These are phyloP conservation scores for Pteropus alecto DNA, from an alignment of 2,113 vertebrate species.

Conservation along the genomic window DNA sequence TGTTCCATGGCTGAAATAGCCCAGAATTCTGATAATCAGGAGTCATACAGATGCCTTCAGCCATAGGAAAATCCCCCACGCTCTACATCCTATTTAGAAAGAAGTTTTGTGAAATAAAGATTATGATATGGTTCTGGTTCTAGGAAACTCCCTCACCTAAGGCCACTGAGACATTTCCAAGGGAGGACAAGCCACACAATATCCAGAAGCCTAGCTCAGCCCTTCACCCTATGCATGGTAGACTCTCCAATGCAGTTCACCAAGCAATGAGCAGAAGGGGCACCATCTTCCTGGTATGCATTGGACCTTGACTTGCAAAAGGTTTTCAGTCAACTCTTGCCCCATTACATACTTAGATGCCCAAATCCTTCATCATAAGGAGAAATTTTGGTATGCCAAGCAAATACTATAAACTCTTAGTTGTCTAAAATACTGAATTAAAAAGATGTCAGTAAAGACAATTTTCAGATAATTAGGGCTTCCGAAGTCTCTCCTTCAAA, in stretches of 20 bases:
- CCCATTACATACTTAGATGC: not conserved
- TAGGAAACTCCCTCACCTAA: not conserved
- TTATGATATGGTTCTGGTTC: not conserved
- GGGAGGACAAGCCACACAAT: not conserved
- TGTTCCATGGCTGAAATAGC: not conserved
- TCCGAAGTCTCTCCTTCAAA: not conserved
- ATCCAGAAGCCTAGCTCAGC: not conserved
- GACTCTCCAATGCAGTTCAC: not conserved
- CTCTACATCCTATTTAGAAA: not conserved
- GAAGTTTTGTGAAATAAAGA: not conserved
- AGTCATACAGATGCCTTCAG: not conserved
- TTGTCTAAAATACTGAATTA: not conserved
- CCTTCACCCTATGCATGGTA: not conserved
- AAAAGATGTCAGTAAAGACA: not conserved
- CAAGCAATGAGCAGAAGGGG: not conserved
- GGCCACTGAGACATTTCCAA: not conserved
- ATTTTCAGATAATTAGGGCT: not conserved
- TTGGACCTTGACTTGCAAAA: not conserved
- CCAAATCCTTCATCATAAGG: not conserved
- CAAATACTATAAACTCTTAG: not conserved
- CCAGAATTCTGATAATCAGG: not conserved
- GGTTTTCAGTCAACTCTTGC: not conserved
- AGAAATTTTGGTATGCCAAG: not conserved
- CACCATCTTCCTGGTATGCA: not conserved
- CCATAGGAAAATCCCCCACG: not conserved